Percentiles rank a stretch among this genome's conserved stretches.
Conservation (phyloP, 1,140 invertebrate species). For the Tetramorium parvispinum region DNA sequence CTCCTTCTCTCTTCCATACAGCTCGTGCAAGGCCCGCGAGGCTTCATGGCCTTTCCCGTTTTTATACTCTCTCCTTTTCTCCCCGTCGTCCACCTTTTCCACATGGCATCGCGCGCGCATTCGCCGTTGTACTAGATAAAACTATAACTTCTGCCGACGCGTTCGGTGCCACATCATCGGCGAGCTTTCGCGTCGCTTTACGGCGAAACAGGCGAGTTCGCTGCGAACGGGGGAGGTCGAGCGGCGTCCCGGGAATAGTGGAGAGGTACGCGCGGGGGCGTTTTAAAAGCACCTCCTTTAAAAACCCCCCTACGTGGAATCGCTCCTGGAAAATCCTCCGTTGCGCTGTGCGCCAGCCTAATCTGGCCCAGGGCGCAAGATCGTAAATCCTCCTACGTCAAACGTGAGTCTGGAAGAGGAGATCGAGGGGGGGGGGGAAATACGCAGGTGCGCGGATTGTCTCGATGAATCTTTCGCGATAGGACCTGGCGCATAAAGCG, state of each 20-base stretch:
- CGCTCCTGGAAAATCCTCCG: constrained; percentile 59
- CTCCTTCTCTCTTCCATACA: constrained; percentile 15
- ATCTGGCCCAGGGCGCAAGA: constrained; percentile 69
- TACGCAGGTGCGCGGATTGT: constrained; percentile 72
- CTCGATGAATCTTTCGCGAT: constrained; percentile 74
- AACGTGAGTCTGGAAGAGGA: constrained; percentile 65
- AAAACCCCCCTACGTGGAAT: constrained; percentile 56
- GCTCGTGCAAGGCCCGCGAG: background rate
- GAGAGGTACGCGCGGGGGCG: background rate
- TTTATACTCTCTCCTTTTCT: constrained; percentile 52
- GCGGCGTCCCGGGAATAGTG: background rate
- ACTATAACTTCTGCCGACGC: constrained; percentile 64
- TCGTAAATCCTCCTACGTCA: constrained; percentile 76
- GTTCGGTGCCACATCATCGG: constrained; percentile 33
- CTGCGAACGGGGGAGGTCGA: constrained; percentile 16
- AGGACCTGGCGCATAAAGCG: constrained; percentile 69
- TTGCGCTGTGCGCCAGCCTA: constrained; percentile 64
- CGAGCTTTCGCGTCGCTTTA: constrained; percentile 59
- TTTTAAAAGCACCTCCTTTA: constrained; percentile 68
- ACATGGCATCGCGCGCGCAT: background rate
- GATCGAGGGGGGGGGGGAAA: constrained; percentile 40
- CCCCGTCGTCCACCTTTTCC: constrained; percentile 19
- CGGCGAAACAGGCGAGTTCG: constrained; percentile 2
- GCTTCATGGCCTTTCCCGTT: constrained; percentile 43
- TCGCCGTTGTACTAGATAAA: constrained; percentile 47